These are phyloP conservation scores for Drosophila fulvimacula DNA, from an alignment of 2,888 invertebrate genomes.

Conservation along the genomic window DNA sequence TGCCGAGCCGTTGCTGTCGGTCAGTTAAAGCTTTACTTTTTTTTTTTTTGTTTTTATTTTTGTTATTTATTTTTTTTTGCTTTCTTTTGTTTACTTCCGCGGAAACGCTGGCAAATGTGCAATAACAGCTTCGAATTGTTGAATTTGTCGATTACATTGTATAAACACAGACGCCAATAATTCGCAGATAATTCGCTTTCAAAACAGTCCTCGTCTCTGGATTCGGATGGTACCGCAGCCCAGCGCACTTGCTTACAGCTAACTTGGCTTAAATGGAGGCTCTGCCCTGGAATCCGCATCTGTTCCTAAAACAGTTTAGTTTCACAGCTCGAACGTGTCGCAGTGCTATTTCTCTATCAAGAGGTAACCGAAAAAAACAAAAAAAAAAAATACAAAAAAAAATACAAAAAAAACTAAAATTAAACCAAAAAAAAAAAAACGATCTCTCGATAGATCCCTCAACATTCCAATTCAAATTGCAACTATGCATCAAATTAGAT, in stretches of 20 bases:
- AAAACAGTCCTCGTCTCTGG: slow-evolving; percentile 61
- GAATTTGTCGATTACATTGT: slow-evolving; percentile 70
- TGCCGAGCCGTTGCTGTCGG: not conserved
- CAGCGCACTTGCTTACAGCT: slow-evolving; percentile 21
- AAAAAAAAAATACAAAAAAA: not conserved
- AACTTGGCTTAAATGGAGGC: slow-evolving; percentile 10
- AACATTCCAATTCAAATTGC: slow-evolving; percentile 2
- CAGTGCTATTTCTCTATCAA: slow-evolving; percentile 10
- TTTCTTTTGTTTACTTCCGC: slow-evolving; percentile 54
- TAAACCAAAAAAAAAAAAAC: too few species aligned
- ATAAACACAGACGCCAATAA: slow-evolving; percentile 72
- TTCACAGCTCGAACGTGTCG: slow-evolving; percentile 36
- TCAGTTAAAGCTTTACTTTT: slow-evolving; percentile 23
- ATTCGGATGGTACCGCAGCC: slow-evolving; percentile 39
- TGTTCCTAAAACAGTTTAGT: slow-evolving; percentile 35
- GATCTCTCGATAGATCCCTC: not conserved
- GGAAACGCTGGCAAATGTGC: slow-evolving; percentile 58
- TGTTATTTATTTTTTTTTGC: too few species aligned
- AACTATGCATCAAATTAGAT: slow-evolving; percentile 3
- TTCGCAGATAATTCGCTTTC: slow-evolving; percentile 16
- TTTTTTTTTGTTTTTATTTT: too few species aligned
- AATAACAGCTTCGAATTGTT: slow-evolving; percentile 64
- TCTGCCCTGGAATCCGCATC: slow-evolving; percentile 7
- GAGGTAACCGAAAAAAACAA: not conserved
- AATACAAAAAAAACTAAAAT: too few species aligned